These are phyloP conservation scores for Arrhopalites spinosus DNA, from an alignment of 2,888 invertebrate genomes.

Conservation along the genomic window DNA sequence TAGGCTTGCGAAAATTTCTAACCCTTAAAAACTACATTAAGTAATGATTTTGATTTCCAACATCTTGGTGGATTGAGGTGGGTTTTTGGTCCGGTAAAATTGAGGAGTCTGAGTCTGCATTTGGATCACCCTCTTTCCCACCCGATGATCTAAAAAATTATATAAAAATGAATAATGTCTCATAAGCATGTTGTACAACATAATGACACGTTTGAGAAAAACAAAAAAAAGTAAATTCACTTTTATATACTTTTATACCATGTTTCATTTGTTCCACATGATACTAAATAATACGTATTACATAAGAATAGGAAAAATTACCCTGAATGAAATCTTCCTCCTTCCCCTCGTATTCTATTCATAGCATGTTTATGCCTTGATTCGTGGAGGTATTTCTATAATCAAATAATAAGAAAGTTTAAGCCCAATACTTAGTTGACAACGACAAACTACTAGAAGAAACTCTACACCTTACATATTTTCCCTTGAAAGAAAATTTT, in stretches of 20 bases:
- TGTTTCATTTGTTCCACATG: no score
- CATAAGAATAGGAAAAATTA: no score
- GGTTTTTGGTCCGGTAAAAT: constrained; percentile 22
- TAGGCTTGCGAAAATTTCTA: no score
- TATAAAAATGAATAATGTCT: no score
- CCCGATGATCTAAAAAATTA: not conserved
- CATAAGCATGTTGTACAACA: no score
- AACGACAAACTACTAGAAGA: no score
- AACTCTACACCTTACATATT: no score
- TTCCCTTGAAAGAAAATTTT: no score
- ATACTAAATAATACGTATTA: no score
- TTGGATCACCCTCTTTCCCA: not conserved
- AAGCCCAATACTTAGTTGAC: no score
- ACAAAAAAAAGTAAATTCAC: not conserved
- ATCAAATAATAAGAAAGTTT: constrained; percentile 1
- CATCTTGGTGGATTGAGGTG: no score
- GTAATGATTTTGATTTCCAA: constrained; percentile 27
- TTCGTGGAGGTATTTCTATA: constrained; percentile 44
- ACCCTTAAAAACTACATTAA: constrained; percentile 15
- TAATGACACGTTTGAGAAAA: not conserved
- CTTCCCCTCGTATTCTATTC: constrained; percentile 95
- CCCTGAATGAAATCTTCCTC: constrained; percentile 75
- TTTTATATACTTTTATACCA: no score
- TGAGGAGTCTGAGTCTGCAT: not conserved
- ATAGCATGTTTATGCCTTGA: constrained; percentile 79